These are phyloP conservation scores for Onychomys arenicola DNA, from an alignment of 2,797 vertebrate species.

Conservation along the genomic window DNA sequence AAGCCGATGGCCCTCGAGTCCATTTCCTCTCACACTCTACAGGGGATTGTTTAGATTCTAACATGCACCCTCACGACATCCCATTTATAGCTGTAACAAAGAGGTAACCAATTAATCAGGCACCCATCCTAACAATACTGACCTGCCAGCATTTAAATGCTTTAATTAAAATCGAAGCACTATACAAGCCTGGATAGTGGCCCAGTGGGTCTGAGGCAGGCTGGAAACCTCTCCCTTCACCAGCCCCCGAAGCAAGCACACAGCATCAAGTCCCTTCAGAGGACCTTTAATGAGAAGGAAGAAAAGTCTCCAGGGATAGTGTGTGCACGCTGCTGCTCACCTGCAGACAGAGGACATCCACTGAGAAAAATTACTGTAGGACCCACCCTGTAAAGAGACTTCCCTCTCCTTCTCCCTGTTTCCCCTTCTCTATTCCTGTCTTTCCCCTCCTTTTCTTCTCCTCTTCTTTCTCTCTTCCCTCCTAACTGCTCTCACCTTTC, in stretches of 20 bases:
- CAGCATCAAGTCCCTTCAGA: slow-evolving; percentile 73
- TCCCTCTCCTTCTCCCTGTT: background rate
- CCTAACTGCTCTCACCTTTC: background rate
- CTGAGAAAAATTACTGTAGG: slow-evolving; percentile 76
- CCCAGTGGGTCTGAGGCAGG: slow-evolving; percentile 78
- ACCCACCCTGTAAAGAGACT: background rate
- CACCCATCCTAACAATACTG: slow-evolving; percentile 85
- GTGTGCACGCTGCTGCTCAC: slow-evolving; percentile 62
- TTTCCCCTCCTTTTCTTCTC: background rate
- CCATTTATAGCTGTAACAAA: slow-evolving; percentile 85
- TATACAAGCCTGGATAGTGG: slow-evolving; percentile 84
- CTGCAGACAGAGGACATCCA: slow-evolving; percentile 77
- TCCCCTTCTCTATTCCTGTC: fast-evolving
- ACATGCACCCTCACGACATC: slow-evolving; percentile 77
- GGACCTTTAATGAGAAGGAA: slow-evolving; percentile 80
- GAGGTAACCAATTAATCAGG: slow-evolving; percentile 89
- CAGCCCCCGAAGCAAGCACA: slow-evolving; percentile 83
- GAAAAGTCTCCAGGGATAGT: slow-evolving; percentile 73
- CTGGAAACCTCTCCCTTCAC: slow-evolving; percentile 76
- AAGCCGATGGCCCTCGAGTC: slow-evolving; percentile 70
- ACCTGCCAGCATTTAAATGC: slow-evolving; percentile 88
- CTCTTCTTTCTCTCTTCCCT: too few relatives aligned
- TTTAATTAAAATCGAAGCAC: slow-evolving; percentile 88
- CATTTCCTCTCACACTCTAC: slow-evolving; percentile 69
- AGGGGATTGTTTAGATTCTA: slow-evolving; percentile 81